Percentiles rank a stretch among this genome's conserved stretches.
Evolutionary conservation across 2,888 invertebrate genomes (phyloP).

Genomic region (Anaspis maculata): DNA sequence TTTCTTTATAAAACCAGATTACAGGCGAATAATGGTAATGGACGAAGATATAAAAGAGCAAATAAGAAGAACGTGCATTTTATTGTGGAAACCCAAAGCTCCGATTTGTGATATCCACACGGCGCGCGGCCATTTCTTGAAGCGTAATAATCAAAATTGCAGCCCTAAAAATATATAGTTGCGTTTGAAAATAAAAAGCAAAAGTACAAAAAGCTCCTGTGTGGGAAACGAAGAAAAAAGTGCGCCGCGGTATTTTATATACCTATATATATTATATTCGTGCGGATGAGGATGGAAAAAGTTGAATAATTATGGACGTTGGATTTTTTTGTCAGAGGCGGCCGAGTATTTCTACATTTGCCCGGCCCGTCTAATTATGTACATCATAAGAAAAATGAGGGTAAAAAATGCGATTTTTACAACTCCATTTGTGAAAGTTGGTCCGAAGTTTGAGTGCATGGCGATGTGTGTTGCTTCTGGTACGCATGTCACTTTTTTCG

Average conservation of each 20-base stretch:
- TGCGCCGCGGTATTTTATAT: too few relatives aligned
- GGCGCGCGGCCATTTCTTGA: neutral
- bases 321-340: too few relatives aligned
- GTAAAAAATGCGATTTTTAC: too few relatives aligned
- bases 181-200: too few relatives aligned
- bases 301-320: too few relatives aligned
- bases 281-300: neutral
- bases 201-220: too few relatives aligned
- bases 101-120: constrained; percentile 2
- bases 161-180: neutral
- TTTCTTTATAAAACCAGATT: constrained; percentile 8
- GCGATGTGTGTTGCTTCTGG: too few relatives aligned
- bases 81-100: constrained; percentile 6
- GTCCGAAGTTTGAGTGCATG: too few relatives aligned
- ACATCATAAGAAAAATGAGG: constrained; percentile 5
- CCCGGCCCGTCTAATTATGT: constrained; percentile 6
- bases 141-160: constrained; percentile 1
- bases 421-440: too few relatives aligned
- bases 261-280: neutral
- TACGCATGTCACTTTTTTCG: constrained; percentile 11
- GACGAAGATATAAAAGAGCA: constrained; percentile 4
- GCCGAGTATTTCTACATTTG: constrained; percentile 6
- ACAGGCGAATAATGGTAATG: constrained; percentile 7
- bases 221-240: too few relatives aligned
- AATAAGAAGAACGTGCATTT: constrained; percentile 1